These are phyloP conservation scores for Stomatorhinus walkeri DNA, from an alignment of 2,797 vertebrate species.

Conservation along the genomic window DNA sequence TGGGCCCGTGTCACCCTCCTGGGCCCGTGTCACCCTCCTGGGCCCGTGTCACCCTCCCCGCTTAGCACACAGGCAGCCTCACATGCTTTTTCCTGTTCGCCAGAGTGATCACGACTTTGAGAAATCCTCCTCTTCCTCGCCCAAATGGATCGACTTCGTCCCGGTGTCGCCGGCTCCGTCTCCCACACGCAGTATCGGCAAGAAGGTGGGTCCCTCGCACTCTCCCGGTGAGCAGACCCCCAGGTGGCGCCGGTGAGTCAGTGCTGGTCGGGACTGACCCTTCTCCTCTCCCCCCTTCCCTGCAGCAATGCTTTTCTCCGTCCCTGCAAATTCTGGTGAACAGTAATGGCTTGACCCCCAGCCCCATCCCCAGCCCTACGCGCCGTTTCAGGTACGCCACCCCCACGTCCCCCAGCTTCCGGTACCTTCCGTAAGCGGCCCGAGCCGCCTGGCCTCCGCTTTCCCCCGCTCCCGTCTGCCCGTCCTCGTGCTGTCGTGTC, in stretches of 20 bases:
- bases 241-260: background rate
- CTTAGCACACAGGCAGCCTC: background rate
- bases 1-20: background rate
- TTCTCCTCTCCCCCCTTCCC: background rate
- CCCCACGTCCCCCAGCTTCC: background rate
- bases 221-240: background rate
- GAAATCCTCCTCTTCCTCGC: conserved; percentile 88
- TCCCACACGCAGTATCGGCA: conserved; percentile 89
- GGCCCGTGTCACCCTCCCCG: background rate
- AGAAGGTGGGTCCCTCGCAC: conserved; percentile 70
- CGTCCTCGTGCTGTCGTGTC: background rate
- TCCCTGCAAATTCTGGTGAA: conserved; percentile 92
- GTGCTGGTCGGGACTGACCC: background rate
- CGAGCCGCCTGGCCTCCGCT: too few species aligned
- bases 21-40: background rate
- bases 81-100: background rate
- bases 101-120: conserved; percentile 95
- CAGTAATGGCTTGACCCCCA: conserved; percentile 84
- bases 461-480: background rate
- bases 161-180: conserved; percentile 96
- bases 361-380: conserved; percentile 81
- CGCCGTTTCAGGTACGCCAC: conserved; percentile 81
- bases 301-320: conserved; percentile 88
- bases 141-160: conserved; percentile 90
- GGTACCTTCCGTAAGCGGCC: background rate